These are phyloP conservation scores for Montipora foliosa DNA, from an alignment of 64 coral and sea anemone species.

Conservation along the genomic window DNA sequence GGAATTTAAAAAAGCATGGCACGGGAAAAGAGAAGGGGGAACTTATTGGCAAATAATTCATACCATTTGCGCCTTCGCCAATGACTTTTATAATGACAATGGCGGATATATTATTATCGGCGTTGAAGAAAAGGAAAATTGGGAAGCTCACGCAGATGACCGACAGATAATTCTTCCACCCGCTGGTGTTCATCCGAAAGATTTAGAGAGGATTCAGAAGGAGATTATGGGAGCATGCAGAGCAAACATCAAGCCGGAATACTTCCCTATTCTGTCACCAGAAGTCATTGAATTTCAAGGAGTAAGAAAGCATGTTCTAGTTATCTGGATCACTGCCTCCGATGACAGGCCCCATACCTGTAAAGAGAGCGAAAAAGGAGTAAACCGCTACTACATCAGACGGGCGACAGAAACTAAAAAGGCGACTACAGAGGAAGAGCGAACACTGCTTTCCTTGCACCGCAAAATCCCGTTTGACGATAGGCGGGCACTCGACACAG, in stretches of 20 bases:
- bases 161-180: conserved; percentile 66
- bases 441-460: not conserved
- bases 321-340: conserved; percentile 18
- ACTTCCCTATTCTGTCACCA: conserved; percentile 18
- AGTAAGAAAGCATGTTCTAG: not conserved
- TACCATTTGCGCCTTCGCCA: conserved; percentile 75
- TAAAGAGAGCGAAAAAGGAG: conserved; percentile 26
- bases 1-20: conserved; percentile 81
- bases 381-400: conserved; percentile 2
- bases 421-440: not conserved
- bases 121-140: conserved; percentile 65
- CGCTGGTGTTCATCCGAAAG: conserved; percentile 28
- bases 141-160: not conserved
- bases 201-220: conserved; percentile 66
- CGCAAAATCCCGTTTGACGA: conserved; percentile 47
- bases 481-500: conserved; percentile 5
- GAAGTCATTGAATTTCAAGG: not conserved
- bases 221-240: conserved; percentile 59
- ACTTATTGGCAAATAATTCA: conserved; percentile 69
- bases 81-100: conserved; percentile 78
- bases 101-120: conserved; percentile 76
- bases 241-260: conserved; percentile 28
- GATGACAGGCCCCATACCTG: conserved; percentile 16
- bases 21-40: conserved; percentile 47
- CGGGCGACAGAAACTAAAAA: conserved; percentile 10